Evolutionary conservation across 2,113 vertebrate genomes (phyloP), one percentile per base, ranked within the genome.

Genomic region (Hippopotamus amphibius): DNA sequence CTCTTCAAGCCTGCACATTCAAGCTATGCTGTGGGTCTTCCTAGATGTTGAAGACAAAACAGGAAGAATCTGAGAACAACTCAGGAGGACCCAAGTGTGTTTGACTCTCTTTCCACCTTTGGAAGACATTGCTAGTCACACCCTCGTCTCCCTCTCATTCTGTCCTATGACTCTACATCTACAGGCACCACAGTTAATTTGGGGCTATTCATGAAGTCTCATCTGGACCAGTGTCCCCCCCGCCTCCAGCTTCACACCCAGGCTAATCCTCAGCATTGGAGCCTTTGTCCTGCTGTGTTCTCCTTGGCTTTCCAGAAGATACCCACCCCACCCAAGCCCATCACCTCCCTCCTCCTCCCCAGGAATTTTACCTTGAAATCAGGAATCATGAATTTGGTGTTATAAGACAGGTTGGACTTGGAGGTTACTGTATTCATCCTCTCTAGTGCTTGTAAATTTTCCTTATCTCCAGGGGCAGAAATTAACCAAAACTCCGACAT

Each of bases 401-500:
- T 99, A 65, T 98, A 98, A 76, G 99, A 99, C 93, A 99, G 97
- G 95, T 99, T 99, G 90, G 99, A 99, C 98, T 99, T 99, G 96
- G 98, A 98, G 1, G 99, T 99, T 37, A 98, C 99, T 0, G 83
- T 99, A 82, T 99, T 99, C 97, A 99, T 99, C 94, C 99, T 99
- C 91, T 99, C 99, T 97, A 99, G 97, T 2, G 99, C 99, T 96
- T 99, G 98, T 69, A 99, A 95, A 90, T 99, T 99, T 89, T 99
- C 98, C 98, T 99, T 99, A 98, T 99, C 99, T 84, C 99, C 99
- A 0, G 99, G 99, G 83, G 99, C 99, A 28, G 99, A 99, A 98
- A 99, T 99, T 90, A 99, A 97, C 99, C 99, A 99, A 97, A 99
- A 99, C 97, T 99, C 99, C 0, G 99, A 98, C 99, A 99, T 99